Evolutionary conservation across 2,888 invertebrate genomes (phyloP).

Genomic region (Sinodicranocentrus sp.): DNA sequence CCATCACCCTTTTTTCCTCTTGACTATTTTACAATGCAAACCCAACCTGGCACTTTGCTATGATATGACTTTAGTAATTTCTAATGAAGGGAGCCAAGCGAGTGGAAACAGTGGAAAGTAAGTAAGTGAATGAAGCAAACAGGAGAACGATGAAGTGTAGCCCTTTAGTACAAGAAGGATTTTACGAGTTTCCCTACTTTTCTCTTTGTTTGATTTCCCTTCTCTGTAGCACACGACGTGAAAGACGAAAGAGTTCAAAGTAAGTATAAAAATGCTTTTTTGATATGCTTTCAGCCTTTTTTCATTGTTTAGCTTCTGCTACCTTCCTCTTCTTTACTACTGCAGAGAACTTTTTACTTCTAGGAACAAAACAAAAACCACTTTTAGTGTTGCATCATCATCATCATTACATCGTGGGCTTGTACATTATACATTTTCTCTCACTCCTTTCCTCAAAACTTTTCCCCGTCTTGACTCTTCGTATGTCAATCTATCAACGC

Average conservation of each 20-base stretch:
- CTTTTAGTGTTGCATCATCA: not conserved
- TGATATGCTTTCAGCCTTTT: not conserved
- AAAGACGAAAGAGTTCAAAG: not conserved
- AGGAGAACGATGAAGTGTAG: not conserved
- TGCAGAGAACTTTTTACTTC: not conserved
- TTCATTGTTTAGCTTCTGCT: not conserved
- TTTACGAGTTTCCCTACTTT: not conserved
- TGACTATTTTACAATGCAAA: not conserved
- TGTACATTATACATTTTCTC: not conserved
- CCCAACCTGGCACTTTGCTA: not conserved
- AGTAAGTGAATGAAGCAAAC: not conserved
- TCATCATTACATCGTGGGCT: not conserved
- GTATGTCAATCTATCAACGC: constrained; percentile 14
- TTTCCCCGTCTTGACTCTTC: not conserved
- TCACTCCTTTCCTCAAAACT: not conserved
- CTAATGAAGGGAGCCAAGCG: not conserved
- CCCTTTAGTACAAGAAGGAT: not conserved
- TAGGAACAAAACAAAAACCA: not conserved
- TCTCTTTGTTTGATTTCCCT: constrained; percentile 1
- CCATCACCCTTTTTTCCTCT: not conserved
- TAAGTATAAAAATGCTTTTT: not conserved
- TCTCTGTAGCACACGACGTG: not conserved
- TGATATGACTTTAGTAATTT: constrained; percentile 9
- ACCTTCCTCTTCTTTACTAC: not conserved
- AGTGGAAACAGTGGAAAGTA: not conserved